These are phyloP conservation scores for Sebastes melanostomus DNA, from an alignment of 2,797 vertebrate species.

Conservation along the genomic window DNA sequence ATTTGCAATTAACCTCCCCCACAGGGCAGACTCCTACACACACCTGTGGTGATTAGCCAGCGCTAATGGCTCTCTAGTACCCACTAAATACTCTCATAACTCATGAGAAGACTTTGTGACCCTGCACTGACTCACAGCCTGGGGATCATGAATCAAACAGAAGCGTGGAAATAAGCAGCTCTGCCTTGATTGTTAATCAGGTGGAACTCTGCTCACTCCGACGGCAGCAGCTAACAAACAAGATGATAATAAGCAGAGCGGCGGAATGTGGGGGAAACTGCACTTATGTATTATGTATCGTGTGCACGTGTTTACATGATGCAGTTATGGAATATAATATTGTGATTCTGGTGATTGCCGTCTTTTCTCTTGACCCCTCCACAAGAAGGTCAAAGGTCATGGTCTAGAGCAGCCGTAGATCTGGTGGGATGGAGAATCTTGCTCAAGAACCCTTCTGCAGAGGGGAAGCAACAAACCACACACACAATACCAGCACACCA, in stretches of 20 bases:
- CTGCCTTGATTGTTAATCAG: conserved; percentile 63
- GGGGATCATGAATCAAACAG: conserved; percentile 61
- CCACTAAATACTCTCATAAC: conserved; percentile 72
- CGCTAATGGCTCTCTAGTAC: conserved; percentile 64
- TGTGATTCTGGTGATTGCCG: neutral
- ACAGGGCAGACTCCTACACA: conserved; percentile 49
- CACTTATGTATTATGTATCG: neutral
- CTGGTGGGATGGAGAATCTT: neutral
- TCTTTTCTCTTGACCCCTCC: neutral
- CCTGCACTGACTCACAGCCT: conserved; percentile 53
- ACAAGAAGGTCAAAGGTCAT: conserved; percentile 3
- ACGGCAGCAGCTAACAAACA: conserved; percentile 25
- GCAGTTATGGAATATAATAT: neutral
- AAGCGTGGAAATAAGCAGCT: conserved; percentile 58
- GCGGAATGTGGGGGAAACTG: neutral
- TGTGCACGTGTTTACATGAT: neutral
- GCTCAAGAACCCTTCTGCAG: neutral
- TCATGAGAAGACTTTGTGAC: conserved; percentile 67
- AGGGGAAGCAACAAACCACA: neutral
- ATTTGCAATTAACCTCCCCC: conserved; percentile 65
- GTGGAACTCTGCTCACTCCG: conserved; percentile 12
- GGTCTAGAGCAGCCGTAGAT: neutral
- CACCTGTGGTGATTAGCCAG: conserved; percentile 67
- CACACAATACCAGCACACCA: neutral
- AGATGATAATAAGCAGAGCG: neutral